Base-by-base conservation (phyloP, 2,888 invertebrate genomes). In the Eudemis profundana region DNA sequence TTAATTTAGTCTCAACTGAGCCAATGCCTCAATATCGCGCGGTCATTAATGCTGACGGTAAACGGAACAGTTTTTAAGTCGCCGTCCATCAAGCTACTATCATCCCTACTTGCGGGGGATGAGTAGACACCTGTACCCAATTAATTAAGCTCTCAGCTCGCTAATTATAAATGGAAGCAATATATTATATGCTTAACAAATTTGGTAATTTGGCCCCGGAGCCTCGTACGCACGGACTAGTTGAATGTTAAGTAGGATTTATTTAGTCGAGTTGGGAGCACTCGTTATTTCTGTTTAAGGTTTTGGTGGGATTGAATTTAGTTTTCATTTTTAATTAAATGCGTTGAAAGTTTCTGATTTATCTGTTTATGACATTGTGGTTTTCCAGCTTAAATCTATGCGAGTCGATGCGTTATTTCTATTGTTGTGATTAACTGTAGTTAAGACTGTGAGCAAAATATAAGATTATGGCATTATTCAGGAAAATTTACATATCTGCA, bases 141-240 rank as follows among this genome's bases (percentile, higher is more conserved):
- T 69, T 68, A 68, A 69, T 69, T 66, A 69, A 61, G 42, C 60
- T 49, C 63, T 50, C 71, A 69, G 71, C 82, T 82, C 73, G 78
- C 82, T 86, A 83, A 87, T 84, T 85, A 83, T 84, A 81, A 83
- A 83, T 81, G 77, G 74, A 67, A 65, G 78, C 77, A 72, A 85
- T 85, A 78, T 77, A 79, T 85, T 77, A 78, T 76, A 76, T 78
- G 78, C 77, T 78, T 75, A 74, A 75, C 78, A 74, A 77, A 76
- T 77, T 73, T 70, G 75, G 78, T 76, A 79, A 82, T 82, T 82
- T 78, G 72, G 72, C 72, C 70, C 69, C 50, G 67, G 65, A 65
- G 72, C 67, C 69, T 68, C 71, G 76, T 81, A 82, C 72, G 65
- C 61, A 70, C 61, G 49, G 53, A 36, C 53, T 61, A 65, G 65